These are phyloP conservation scores for Dendroctonus ponderosae DNA, from an alignment of 1,140 invertebrate species.

Conservation along the genomic window DNA sequence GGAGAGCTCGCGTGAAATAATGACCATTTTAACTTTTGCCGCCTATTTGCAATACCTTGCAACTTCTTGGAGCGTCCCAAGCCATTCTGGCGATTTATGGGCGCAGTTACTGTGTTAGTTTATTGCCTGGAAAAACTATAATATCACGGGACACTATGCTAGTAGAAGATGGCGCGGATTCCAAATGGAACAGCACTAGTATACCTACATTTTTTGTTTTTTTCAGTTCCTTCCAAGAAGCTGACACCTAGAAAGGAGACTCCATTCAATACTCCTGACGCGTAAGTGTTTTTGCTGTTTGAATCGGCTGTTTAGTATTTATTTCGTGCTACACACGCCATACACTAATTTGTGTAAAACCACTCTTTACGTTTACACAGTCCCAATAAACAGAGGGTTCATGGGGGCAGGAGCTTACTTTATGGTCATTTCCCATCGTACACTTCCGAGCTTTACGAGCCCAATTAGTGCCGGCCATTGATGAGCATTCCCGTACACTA, in stretches of 20 bases:
- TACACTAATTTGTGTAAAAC: conserved; percentile 8
- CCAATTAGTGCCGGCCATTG: conserved; percentile 14
- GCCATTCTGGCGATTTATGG: conserved; percentile 22
- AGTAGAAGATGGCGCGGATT: not conserved
- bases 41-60: conserved; percentile 27
- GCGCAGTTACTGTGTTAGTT: conserved; percentile 17
- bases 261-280: conserved; percentile 38
- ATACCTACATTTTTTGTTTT: conserved; percentile 12
- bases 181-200: not conserved
- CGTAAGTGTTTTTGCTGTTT: conserved; percentile 35
- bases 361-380: conserved; percentile 4
- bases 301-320: not conserved
- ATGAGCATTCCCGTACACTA: conserved; percentile 7
- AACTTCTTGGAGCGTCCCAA: conserved; percentile 20
- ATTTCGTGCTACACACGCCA: not conserved
- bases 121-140: conserved; percentile 20
- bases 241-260: conserved; percentile 36
- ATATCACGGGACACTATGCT: not conserved
- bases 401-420: conserved; percentile 1
- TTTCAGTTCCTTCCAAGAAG: conserved; percentile 43
- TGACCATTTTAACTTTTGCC: conserved; percentile 40
- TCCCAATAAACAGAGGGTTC: conserved; percentile 12
- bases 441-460: conserved; percentile 6
- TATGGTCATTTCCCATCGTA: conserved; percentile 6
- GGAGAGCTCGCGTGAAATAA: conserved; percentile 6